Conservation (phyloP, 2,888 invertebrate species). For the Pandemis cinnamomeana region DNA sequence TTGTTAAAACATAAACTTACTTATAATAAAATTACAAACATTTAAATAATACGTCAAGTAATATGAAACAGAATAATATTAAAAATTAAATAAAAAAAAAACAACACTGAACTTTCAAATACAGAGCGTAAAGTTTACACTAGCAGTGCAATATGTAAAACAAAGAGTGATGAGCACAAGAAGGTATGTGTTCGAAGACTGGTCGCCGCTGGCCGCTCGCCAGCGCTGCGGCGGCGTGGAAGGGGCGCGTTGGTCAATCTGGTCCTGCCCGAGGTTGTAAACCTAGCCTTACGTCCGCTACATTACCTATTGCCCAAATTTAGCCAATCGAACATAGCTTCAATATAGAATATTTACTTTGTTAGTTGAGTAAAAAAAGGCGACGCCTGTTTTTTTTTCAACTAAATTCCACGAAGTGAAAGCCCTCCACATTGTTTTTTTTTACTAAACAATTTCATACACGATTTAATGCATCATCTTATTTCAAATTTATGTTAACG, state of each 20-base stretch:
- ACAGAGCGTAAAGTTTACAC: conserved; percentile 22
- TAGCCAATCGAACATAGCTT: not conserved
- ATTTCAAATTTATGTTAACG: not conserved
- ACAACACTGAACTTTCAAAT: conserved; percentile 59
- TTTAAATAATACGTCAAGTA: conserved; percentile 40
- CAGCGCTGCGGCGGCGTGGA: conserved; percentile 51
- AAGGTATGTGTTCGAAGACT: conserved; percentile 48
- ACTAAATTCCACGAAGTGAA: no score
- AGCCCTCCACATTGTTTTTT: no score
- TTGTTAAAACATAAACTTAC: conserved; percentile 23
- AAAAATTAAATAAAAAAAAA: conserved; percentile 34
- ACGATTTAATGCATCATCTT: not conserved
- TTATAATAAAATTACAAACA: conserved; percentile 39
- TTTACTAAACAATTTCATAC: not conserved
- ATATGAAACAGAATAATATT: conserved; percentile 26
- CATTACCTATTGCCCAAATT: not conserved
- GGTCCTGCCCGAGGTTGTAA: conserved; percentile 50
- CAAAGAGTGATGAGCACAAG: conserved; percentile 62
- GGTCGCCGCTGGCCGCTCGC: conserved; percentile 53
- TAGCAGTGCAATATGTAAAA: conserved; percentile 45
- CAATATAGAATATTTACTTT: not conserved
- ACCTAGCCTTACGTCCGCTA: conserved; percentile 30
- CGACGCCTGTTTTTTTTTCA: no score
- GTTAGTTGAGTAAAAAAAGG: no score
- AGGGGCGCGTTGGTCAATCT: conserved; percentile 59